Evolutionary conservation across 2,797 vertebrate genomes (phyloP), one percentile per base, ranked within the genome.

Genomic region (Poeciliopsis gracilis): DNA sequence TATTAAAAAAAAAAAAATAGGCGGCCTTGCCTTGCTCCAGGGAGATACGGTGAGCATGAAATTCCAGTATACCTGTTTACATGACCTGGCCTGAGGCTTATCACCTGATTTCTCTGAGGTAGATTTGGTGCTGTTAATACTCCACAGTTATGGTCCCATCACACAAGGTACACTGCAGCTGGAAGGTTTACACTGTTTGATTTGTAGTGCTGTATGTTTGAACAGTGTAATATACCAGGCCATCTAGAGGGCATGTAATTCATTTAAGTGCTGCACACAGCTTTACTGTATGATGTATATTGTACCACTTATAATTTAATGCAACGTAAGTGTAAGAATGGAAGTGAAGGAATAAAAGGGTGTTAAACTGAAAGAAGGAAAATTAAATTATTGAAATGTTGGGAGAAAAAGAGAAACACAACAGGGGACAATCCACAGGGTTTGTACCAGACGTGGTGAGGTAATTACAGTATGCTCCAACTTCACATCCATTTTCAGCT

Each of bases 401-500:
- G 67, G 41, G 25, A 70, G 43, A 70, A 3, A 38, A 6, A 25
- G 66, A 76, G 46, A 69, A 33, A 20, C 76, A 41, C 55, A 46
- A 45, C 30, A 28, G 41, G 12, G 72, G 61, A 74, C 16, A 84
- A 73, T 78, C 46, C 83, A 74, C 63, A 76, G 78, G 78, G 59
- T 71, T 86, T 77, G 61, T 69, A 69, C 63, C 55, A 67, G 15
- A 71, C 69, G 57, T 67, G 51, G 49, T 47, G 18, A 78, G 80
- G 77, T 86, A 85, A 89, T 81, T 84, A 77, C 79, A 72, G 49
- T 4, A 45, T 36, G 55, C 43, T 63, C 51, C 77, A 77, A 49
- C 57, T 70, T 49, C 8, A 53, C 84, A 92, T 93, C 90, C 86
- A 82, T 87, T 85, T 76, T 55, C 67, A 78, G 73, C 80, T 28